Evolutionary conservation across 2,797 vertebrate species (phyloP).

Genomic region (Myioborus melanocephalus): DNA sequence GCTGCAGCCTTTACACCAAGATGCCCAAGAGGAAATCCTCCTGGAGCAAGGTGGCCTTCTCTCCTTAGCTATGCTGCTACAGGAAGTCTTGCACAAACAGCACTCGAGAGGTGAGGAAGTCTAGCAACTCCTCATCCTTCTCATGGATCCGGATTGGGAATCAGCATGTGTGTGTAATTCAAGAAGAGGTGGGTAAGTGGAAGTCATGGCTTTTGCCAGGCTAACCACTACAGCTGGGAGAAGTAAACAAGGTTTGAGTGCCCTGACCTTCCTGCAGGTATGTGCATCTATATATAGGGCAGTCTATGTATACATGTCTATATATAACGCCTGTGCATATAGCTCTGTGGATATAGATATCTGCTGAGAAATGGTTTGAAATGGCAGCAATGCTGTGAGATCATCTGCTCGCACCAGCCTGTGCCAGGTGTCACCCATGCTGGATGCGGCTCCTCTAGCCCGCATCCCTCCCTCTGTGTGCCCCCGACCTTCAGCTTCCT

Average conservation of each 20-base stretch:
- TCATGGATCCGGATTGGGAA: fast-evolving
- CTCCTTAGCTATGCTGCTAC: background rate
- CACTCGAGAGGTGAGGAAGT: fast-evolving
- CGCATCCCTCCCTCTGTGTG: background rate
- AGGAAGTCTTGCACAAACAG: fast-evolving
- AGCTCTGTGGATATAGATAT: background rate
- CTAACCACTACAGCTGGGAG: background rate
- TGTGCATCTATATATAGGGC: constrained; percentile 1
- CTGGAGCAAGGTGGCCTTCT: background rate
- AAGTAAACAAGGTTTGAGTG: constrained; percentile 6
- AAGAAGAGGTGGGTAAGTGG: background rate
- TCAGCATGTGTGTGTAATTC: fast-evolving
- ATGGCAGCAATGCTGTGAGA: background rate
- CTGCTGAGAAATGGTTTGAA: background rate
- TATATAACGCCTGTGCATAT: background rate
- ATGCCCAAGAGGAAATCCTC: background rate
- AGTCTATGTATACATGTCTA: background rate
- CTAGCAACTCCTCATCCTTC: background rate
- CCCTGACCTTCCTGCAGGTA: constrained; percentile 30
- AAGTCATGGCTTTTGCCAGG: background rate
- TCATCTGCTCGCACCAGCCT: background rate
- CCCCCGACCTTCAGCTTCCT: constrained; percentile 30
- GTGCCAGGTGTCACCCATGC: background rate
- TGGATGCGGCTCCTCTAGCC: background rate
- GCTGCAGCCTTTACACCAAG: background rate